Evolutionary conservation across 2,888 invertebrate genomes (phyloP).

Genomic region (Cylloceria caligata): DNA sequence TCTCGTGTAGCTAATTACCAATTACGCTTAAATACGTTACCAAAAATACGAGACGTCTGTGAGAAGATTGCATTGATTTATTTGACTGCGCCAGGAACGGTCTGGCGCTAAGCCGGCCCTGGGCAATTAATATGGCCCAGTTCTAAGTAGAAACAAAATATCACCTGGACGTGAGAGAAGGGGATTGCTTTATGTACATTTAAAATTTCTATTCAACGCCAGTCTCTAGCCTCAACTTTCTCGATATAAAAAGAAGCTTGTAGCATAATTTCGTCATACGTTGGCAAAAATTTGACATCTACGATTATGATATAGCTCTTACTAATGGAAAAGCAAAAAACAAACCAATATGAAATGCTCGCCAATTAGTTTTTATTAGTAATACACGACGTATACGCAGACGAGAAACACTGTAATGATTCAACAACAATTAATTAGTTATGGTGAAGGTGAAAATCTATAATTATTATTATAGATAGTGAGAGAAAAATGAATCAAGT

Average conservation of each 20-base stretch:
- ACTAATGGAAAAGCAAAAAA: slow-evolving; percentile 7
- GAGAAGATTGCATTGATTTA: too few relatives aligned
- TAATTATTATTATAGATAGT: slow-evolving; percentile 24
- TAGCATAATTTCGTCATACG: background rate
- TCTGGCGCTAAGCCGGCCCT: too few relatives aligned
- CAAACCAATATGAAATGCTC: slow-evolving; percentile 1
- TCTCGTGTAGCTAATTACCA: too few relatives aligned
- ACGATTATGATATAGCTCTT: background rate
- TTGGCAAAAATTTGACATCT: background rate
- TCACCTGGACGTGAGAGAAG: background rate
- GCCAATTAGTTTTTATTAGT: slow-evolving; percentile 21
- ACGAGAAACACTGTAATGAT: slow-evolving; percentile 67
- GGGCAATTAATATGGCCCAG: too few relatives aligned
- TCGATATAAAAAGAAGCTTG: background rate
- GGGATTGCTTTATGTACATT: slow-evolving; percentile 36
- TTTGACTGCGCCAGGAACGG: too few relatives aligned
- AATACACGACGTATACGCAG: slow-evolving; percentile 38
- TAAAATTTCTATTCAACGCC: slow-evolving; percentile 16
- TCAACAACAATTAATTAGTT: slow-evolving; percentile 63
- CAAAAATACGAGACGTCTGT: too few relatives aligned
- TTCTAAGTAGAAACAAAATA: too few relatives aligned
- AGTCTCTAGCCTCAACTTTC: slow-evolving; percentile 11
- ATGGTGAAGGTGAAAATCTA: slow-evolving; percentile 35
- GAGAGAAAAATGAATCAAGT: background rate
- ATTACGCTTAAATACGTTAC: too few relatives aligned